Evolutionary conservation across 1,140 invertebrate genomes (phyloP).

Genomic region (Bicyclus anynana): DNA sequence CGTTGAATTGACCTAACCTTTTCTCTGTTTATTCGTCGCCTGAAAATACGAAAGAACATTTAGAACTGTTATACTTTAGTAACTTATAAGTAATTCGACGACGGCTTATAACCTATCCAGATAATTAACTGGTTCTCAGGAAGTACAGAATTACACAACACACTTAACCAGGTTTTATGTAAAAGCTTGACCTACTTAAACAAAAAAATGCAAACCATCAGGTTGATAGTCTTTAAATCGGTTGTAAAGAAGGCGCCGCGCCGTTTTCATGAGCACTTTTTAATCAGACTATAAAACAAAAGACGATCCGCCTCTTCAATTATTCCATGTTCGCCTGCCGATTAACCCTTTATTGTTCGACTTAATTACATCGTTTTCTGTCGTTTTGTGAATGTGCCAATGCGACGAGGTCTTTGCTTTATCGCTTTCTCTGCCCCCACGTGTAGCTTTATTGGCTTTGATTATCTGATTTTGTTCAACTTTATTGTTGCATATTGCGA

Average conservation of each 20-base stretch:
- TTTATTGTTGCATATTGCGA: slow-evolving; percentile 8
- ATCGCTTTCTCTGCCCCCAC: slow-evolving; percentile 19
- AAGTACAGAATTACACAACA: no score
- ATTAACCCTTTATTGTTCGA: slow-evolving; percentile 19
- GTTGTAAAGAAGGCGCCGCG: not conserved
- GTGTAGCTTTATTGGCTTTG: slow-evolving; percentile 8
- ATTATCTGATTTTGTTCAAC: slow-evolving; percentile 17
- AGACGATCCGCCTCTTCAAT: not conserved
- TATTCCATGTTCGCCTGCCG: slow-evolving; percentile 3
- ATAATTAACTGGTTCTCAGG: no score
- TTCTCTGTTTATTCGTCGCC: no score
- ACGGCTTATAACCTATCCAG: no score
- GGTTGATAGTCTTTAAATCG: not conserved
- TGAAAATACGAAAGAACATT: no score
- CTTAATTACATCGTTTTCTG: slow-evolving; percentile 15
- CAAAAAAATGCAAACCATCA: not conserved
- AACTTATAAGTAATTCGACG: no score
- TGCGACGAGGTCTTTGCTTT: slow-evolving; percentile 6
- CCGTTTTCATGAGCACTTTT: not conserved
- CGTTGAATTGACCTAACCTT: no score
- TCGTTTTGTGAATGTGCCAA: slow-evolving; percentile 12
- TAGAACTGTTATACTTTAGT: no score
- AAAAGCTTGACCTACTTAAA: no score
- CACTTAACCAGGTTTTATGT: no score
- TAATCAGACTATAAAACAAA: slow-evolving; percentile 2